Evolutionary conservation across 2,113 vertebrate species (phyloP), one percentile per base, ranked within the genome.

Genomic region (Saccopteryx leptura): DNA sequence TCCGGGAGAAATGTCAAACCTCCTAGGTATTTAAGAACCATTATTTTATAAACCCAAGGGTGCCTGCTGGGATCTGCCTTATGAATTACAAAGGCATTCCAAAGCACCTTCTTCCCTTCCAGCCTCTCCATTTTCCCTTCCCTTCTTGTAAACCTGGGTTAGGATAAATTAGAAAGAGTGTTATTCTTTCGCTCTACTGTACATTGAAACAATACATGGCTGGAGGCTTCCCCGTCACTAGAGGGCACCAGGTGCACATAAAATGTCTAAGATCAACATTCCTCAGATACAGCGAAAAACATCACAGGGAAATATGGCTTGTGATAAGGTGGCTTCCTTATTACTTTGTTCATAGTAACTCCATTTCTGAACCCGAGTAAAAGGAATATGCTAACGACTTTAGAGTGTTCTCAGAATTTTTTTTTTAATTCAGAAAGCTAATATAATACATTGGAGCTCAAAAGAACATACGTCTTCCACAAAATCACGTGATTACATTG

Each of bases 231-330:
- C 31, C 19, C 33, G 15, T 31, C 97, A 80, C 95, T 94, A 97
- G 97, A 90, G 96, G 96, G 93, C 95, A 52, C 91, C 60, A 96
- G 56, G 0, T 75, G 78, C 93, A 63, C 14, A 0, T 50, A 56
- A 88, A 96, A 96, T 91, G 5, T 21, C 48, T 46, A 88, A 11
- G 31, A 13, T 1, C 7, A 17, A 48, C 18, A 4, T 4, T 66
- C 58, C 76, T 69, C 58, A 82, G 88, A 58, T 18, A 54, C 2
- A 12, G 23, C 46, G 54, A 48, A 86, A 90, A 86, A 90, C 0
- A 6, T 68, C 58, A 33, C 81, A 12, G 0, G 46, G 52, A 26
- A 82, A 63, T 7, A 63, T 7, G 26, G 19, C 24, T 66, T 61
- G 28, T 23, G 39, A 26, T 68, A n/a, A 72, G 15, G 26, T 26